phyloP scores from a whole-genome alignment of 2,797 vertebrate species.

The Lepidocolaptes lacrymiger region DNA sequence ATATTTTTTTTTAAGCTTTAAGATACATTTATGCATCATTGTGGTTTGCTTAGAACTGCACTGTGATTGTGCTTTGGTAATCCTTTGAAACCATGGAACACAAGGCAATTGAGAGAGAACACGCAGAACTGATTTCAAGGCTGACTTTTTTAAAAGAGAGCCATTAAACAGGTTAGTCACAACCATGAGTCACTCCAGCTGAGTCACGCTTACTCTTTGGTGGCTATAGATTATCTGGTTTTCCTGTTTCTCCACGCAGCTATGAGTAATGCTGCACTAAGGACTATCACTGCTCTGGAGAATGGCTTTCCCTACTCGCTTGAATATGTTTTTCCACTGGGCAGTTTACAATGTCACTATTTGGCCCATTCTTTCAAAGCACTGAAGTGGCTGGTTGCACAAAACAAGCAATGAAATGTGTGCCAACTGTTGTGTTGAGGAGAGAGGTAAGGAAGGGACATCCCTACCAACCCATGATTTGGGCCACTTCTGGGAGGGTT shows the following conservation, averaged over 20 bases:
- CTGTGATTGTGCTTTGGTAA: background rate
- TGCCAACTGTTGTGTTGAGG: background rate
- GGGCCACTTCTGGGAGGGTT: background rate
- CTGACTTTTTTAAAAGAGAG: background rate
- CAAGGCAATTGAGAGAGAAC: background rate
- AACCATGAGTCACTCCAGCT: slow-evolving; percentile 15
- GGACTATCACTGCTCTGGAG: background rate
- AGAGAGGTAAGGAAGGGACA: background rate
- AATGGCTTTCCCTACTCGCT: background rate
- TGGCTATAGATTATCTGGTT: background rate
- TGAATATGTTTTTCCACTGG: background rate
- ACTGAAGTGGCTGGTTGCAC: background rate
- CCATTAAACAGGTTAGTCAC: slow-evolving; percentile 53
- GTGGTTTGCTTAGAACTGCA: background rate
- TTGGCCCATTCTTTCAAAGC: background rate
- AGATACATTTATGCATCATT: background rate
- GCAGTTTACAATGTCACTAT: background rate
- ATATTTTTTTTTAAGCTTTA: background rate
- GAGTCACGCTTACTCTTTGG: slow-evolving; percentile 33
- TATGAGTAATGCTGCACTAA: background rate
- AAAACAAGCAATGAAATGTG: background rate
- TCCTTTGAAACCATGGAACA: background rate
- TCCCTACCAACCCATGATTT: background rate
- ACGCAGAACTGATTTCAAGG: background rate
- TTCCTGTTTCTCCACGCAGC: background rate